Conservation (phyloP, 2,113 vertebrate species). For the Dermatemys mawii region DNA sequence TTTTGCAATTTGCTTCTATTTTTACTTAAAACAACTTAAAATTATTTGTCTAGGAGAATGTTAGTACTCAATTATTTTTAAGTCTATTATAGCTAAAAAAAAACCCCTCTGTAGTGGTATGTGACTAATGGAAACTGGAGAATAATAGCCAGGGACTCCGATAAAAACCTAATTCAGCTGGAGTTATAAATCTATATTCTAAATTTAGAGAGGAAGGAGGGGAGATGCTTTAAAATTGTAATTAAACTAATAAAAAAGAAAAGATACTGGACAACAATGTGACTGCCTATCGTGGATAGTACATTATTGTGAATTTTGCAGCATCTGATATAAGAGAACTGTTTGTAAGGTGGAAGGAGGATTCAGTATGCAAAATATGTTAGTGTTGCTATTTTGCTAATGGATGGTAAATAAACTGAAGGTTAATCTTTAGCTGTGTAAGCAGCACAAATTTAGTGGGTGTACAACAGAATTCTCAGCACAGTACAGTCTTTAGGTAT, state of each 20-base stretch:
- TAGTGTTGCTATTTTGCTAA: neutral
- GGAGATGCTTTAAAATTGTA: too few species aligned
- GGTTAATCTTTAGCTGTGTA: neutral
- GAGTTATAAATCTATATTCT: neutral
- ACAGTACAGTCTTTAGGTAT: neutral
- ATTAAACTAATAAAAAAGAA: too few species aligned
- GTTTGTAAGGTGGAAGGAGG: neutral
- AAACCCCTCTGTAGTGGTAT: too few species aligned
- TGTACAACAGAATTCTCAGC: neutral
- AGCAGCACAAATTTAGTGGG: neutral
- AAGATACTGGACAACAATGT: too few species aligned
- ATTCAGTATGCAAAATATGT: neutral
- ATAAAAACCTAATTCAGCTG: neutral
- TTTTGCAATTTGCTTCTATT: neutral
- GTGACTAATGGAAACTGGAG: neutral
- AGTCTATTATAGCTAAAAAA: too few species aligned
- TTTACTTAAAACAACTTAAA: neutral
- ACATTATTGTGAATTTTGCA: neutral
- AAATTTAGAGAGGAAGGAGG: neutral
- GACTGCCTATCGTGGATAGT: too few species aligned
- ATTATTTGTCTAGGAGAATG: neutral
- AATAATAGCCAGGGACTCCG: neutral
- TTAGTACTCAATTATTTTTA: neutral
- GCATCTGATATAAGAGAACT: neutral
- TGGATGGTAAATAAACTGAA: neutral